These are phyloP conservation scores for Fregetta grallaria DNA, from an alignment of 2,113 vertebrate species.

Conservation along the genomic window DNA sequence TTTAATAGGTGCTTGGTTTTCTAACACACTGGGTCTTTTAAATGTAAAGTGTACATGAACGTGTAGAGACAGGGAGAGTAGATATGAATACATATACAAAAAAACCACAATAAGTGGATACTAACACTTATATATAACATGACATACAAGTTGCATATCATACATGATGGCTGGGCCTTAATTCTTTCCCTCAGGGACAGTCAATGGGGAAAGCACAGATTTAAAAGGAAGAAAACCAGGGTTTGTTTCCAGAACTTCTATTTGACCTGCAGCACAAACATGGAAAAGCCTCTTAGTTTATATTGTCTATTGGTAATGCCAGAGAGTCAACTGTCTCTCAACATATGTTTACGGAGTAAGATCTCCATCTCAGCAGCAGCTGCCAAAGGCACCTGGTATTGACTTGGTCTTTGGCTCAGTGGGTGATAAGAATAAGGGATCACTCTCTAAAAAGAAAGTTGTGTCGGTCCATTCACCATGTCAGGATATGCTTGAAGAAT, in stretches of 20 bases:
- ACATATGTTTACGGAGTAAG: background rate
- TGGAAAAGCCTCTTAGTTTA: background rate
- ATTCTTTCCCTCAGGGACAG: background rate
- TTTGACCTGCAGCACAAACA: background rate
- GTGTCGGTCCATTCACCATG: background rate
- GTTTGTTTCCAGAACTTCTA: background rate
- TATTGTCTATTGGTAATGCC: background rate
- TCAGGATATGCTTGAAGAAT: background rate
- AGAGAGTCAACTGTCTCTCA: background rate
- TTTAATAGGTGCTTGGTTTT: background rate
- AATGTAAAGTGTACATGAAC: background rate
- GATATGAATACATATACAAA: background rate
- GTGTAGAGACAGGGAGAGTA: background rate
- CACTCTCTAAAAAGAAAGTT: background rate
- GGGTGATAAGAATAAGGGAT: background rate
- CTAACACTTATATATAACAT: background rate
- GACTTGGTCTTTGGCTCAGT: background rate
- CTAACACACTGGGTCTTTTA: background rate
- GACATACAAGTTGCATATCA: background rate
- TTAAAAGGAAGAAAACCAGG: background rate
- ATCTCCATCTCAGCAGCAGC: background rate
- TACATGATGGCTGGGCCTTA: background rate
- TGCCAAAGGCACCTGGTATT: background rate
- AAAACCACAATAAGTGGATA: background rate
- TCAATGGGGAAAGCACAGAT: background rate